A percentile compares a stretch with the other conserved stretches of the same genome.
Evolutionary conservation across 2,113 vertebrate genomes (phyloP).

Genomic region (Oncorhynchus masou): DNA sequence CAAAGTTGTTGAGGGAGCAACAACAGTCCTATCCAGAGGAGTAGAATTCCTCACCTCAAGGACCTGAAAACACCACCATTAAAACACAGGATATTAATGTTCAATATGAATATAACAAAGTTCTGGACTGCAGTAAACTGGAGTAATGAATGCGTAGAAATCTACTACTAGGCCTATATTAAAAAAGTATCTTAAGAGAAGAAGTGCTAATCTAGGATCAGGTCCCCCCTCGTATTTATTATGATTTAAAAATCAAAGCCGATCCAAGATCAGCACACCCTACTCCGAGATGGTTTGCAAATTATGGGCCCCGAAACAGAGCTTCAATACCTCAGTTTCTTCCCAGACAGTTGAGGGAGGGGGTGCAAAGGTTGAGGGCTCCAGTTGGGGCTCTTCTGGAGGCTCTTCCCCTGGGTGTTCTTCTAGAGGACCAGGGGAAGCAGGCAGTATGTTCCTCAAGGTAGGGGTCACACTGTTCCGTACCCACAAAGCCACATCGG

Average conservation of each 20-base stretch:
- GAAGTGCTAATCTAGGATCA: too few relatives aligned
- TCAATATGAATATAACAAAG: neutral
- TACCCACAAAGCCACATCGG: conserved; percentile 70
- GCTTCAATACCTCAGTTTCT: conserved; percentile 44
- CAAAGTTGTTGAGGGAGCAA: conserved; percentile 73
- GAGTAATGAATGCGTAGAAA: too few relatives aligned
- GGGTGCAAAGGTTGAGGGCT: conserved; percentile 51
- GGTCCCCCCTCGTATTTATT: too few relatives aligned
- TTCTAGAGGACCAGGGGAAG: conserved; percentile 50
- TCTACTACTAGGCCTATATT: too few relatives aligned
- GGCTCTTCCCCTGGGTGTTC: neutral
- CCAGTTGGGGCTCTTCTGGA: neutral
- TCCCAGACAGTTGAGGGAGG: conserved; percentile 32
- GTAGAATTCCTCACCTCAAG: conserved; percentile 57
- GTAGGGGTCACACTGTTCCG: conserved; percentile 65
- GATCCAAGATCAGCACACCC: too few relatives aligned
- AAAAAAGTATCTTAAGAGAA: too few relatives aligned
- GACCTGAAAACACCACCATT: conserved; percentile 62
- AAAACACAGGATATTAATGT: conserved; percentile 9
- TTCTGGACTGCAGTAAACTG: too few relatives aligned
- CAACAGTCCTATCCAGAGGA: conserved; percentile 65
- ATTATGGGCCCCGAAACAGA: too few relatives aligned
- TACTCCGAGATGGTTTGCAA: too few relatives aligned
- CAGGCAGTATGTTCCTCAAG: conserved; percentile 58
- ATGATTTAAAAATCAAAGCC: too few relatives aligned